Evolutionary conservation across 2,888 invertebrate genomes (phyloP).

Genomic region (Axea sp.): DNA sequence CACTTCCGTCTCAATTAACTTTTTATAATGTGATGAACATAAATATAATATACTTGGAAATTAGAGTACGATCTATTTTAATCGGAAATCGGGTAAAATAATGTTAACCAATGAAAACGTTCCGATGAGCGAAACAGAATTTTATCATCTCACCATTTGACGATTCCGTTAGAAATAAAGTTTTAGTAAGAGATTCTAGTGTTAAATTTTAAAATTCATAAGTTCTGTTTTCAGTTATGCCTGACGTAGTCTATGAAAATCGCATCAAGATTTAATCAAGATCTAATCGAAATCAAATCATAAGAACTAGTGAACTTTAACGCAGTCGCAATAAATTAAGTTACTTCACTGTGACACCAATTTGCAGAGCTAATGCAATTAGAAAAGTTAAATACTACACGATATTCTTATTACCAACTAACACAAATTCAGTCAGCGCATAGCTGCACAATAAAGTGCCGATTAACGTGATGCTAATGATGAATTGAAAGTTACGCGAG

Average conservation of each 20-base stretch:
- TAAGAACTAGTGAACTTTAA: conserved; percentile 2
- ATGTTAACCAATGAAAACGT: too few relatives aligned
- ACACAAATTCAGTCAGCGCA: background rate
- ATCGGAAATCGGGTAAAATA: too few relatives aligned
- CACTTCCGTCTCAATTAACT: too few relatives aligned
- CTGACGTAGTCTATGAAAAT: background rate
- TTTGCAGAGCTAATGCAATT: conserved; percentile 19
- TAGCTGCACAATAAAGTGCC: background rate
- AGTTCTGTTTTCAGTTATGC: conserved; percentile 7
- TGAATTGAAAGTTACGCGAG: conserved; percentile 4
- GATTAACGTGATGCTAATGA: background rate
- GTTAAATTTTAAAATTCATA: conserved; percentile 5
- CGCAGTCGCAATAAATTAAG: conserved; percentile 10
- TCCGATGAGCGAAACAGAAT: too few relatives aligned
- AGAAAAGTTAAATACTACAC: conserved; percentile 1
- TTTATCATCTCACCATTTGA: too few relatives aligned
- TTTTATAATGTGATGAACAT: too few relatives aligned
- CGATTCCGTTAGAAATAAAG: too few relatives aligned
- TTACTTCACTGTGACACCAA: conserved; percentile 1
- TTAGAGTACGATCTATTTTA: too few relatives aligned
- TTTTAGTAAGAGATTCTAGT: conserved; percentile 3
- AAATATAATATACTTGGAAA: too few relatives aligned
- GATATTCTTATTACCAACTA: too few relatives aligned
- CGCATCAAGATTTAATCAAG: conserved; percentile 10
- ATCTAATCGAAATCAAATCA: too few relatives aligned